These are phyloP conservation scores for Mechanitis mazaeus DNA, from an alignment of 2,888 invertebrate genomes.

Conservation along the genomic window DNA sequence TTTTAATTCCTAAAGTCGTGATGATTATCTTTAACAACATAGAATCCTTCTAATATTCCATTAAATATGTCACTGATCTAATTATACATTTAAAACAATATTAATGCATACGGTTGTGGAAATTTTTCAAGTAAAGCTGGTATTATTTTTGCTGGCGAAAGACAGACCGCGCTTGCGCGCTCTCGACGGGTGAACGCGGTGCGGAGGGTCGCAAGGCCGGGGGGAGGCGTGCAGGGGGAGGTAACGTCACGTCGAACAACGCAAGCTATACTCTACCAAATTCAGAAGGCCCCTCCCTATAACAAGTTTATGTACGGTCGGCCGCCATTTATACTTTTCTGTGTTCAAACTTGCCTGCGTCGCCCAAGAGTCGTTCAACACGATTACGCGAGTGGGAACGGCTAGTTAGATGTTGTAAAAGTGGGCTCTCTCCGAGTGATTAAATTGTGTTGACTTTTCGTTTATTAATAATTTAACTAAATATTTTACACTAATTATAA, in stretches of 20 bases:
- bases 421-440: constrained; percentile 47
- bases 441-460: constrained; percentile 25
- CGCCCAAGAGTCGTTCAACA: constrained; percentile 68
- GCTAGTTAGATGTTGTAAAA: constrained; percentile 56
- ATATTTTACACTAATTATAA: constrained; percentile 6
- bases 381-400: constrained; percentile 71
- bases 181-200: constrained; percentile 51
- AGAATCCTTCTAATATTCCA: not conserved
- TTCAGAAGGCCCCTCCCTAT: constrained; percentile 40
- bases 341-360: constrained; percentile 66
- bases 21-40: too few species aligned
- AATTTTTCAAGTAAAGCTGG: constrained; percentile 38
- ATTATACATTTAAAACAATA: constrained; percentile 7
- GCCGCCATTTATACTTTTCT: constrained; percentile 35
- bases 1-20: too few species aligned
- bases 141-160: constrained; percentile 57
- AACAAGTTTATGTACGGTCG: constrained; percentile 26
- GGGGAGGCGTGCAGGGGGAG: constrained; percentile 57
- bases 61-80: not conserved
- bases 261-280: constrained; percentile 57
- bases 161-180: constrained; percentile 70
- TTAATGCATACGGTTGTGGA: constrained; percentile 13
- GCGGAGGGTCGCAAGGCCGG: constrained; percentile 70
- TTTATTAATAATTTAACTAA: constrained; percentile 15
- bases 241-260: constrained; percentile 73